Base-by-base conservation (phyloP, 2,797 vertebrate species). In the Betta splendens region DNA sequence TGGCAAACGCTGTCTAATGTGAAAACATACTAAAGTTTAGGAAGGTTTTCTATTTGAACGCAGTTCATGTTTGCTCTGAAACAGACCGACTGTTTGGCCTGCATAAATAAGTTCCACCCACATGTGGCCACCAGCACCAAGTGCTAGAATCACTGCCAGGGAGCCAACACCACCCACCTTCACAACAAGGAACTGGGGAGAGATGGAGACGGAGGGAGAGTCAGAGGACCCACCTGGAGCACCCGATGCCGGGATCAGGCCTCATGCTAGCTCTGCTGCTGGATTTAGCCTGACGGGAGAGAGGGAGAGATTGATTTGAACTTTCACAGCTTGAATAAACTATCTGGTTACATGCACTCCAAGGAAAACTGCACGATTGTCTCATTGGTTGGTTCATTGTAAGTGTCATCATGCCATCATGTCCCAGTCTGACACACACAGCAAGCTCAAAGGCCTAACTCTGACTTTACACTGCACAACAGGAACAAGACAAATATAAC, bases 91-190 rank as follows among this genome's bases (percentile, higher is more conserved):
- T 70, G 55, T 62, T 72, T 64, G 60, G 62, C 32, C 73, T 72
- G 74, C 76, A 83, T 85, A 85, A 83, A 72, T 69, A 79, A 72
- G 69, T 54, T 70, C 66, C 70, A 72, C 75, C 76, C 60, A 72
- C 65, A 23, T 64, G 52, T 26, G 44, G 38, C 38, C 52, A 31
- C 59, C 57, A 72, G 69, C 63, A 37, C 53, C 76, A 53, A 33
- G 40, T 32, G 20, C 48, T 69, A 45, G 50, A 72, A 64, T 72
- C 54, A 53, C 65, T 70, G 69, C 68, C 55, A 55, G 57, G 36
- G 46, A 52, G 21, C 44, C 18, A 29, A 49, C 33, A 7, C 59
- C 77, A 44, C 68, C 72, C 73, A 79, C 74, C 48, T 51, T 43
- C 43, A 74, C 56, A 64, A 58, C 25, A 31, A 73, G 69, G 54